These are phyloP conservation scores for Furcula furcula DNA, from an alignment of 2,888 invertebrate genomes.

Conservation along the genomic window DNA sequence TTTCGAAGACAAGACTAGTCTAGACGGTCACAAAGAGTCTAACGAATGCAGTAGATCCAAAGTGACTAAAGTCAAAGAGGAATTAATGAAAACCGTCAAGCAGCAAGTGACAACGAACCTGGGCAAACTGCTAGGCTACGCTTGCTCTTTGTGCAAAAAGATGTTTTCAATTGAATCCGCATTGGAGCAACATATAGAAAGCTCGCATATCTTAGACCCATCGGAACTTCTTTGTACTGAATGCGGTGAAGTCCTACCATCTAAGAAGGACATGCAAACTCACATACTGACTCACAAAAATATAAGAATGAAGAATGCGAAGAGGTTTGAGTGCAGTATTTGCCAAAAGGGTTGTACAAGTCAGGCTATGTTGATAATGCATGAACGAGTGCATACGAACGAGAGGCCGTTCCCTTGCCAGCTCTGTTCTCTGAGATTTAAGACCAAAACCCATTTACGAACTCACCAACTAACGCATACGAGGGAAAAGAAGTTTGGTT, in stretches of 20 bases:
- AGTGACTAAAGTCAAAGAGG: constrained; percentile 56
- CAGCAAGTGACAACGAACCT: constrained; percentile 65
- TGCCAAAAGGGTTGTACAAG: constrained; percentile 73
- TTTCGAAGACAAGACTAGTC: constrained; percentile 49
- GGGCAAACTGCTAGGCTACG: constrained; percentile 66
- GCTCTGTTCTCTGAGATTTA: constrained; percentile 67
- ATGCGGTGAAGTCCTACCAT: constrained; percentile 62
- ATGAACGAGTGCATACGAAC: constrained; percentile 75
- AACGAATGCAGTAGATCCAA: constrained; percentile 54
- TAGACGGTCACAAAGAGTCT: constrained; percentile 51
- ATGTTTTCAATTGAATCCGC: constrained; percentile 73
- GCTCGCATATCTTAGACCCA: constrained; percentile 57
- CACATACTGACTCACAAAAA: constrained; percentile 55
- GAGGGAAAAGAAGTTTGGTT: constrained; percentile 76
- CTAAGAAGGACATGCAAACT: constrained; percentile 56
- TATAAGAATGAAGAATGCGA: constrained; percentile 44
- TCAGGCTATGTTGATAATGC: constrained; percentile 76
- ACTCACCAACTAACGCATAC: constrained; percentile 78
- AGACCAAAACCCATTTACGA: constrained; percentile 74
- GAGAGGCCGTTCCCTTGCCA: constrained; percentile 73
- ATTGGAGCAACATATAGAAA: constrained; percentile 68
- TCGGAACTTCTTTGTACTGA: constrained; percentile 58
- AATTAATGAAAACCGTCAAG: constrained; percentile 69
- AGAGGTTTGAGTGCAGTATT: constrained; percentile 65
- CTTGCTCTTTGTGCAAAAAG: constrained; percentile 71